Evolutionary conservation across 1,140 invertebrate genomes (phyloP), one percentile per base, ranked within the genome.

Genomic region (Cherax destructor): DNA sequence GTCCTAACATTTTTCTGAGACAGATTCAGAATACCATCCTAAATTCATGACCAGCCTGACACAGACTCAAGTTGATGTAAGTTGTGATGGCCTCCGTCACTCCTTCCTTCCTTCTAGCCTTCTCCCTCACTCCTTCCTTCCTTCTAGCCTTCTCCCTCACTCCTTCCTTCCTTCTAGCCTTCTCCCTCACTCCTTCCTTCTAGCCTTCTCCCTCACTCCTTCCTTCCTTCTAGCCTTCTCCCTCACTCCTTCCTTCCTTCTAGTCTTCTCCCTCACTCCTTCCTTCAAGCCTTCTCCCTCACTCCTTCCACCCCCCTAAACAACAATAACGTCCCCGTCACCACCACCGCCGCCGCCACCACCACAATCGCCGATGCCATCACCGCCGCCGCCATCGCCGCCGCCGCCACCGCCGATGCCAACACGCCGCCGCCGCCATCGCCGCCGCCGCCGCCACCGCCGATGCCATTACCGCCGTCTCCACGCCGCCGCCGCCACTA

Each of bases 31-130:
- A 49, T 52, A 69, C 76, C 84, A 86, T 86, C 84, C 69, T 86
- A 86, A 86, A 86, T 86, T 74, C 84, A 86, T 86, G 84, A 86
- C 76, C 77, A 86, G 76, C 84, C 84, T 41, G n/a, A 30, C 21
- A 77, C 84, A 69, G 47, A 86, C 49, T 47, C 84, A 86, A 86
- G 84, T 86, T 86, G 24, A 49, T 69, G 41, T 30, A 86, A 86
- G 84, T 86, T 77, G 56, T 86, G 69, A 24, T 86, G 41, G 5
- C 61, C 21, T 74, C 65, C 49, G 30, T 74, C 83, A 72, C 50
- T 21, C 52, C 72, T 41, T 30, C 69, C 41, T 30, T n/a, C 24
- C 41, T 69, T 21, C 65, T 52, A 21, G 11, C 72, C 41, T 9
- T 21, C 21, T 13, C 49, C 21, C 49, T 16, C 50, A 13, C 79